Base-by-base conservation (phyloP, 2,797 vertebrate genomes). In the Borostomias antarcticus region DNA sequence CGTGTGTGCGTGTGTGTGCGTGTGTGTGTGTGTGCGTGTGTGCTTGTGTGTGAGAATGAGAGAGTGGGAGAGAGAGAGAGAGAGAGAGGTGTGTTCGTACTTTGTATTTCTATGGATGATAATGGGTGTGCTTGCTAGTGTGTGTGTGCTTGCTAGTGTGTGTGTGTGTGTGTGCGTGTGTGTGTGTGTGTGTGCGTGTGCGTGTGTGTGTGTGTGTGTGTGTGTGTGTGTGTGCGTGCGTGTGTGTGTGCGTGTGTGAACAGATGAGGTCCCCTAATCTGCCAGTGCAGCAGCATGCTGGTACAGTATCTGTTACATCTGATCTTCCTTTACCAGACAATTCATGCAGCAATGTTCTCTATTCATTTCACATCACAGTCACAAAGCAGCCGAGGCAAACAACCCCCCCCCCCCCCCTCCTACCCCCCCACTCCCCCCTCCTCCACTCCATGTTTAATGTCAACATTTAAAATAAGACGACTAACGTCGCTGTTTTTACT, bases 361-460 rank as follows among this genome's bases (percentile, higher is more conserved):
- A 56, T 66, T 60, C 50, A 54, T 58, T 62, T 76, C 45, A 43
- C 37, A 40, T 68, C 21, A 40, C 30, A 28, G 59, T 28, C 58
- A 61, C 73, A 75, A 74, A 64, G 54, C 64, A 63, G 64, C 52
- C 13, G 23, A 70, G 66, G 52, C 6, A 17, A 57, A 43, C 52
- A 30, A 4, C 62, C 54, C 63, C 45, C 21, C 66, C 67, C 30
- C 35, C 54, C n/a, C n/a, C n/a, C n/a, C n/a, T n/a, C n/a, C n/a
- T n/a, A n/a, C n/a, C n/a, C n/a, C n/a, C n/a, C n/a, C n/a, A n/a
- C n/a, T n/a, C n/a, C n/a, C n/a, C n/a, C n/a, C n/a, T n/a, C n/a
- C n/a, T n/a, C n/a, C n/a, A n/a, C n/a, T n/a, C n/a, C n/a, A 32
- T 74, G 66, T 74, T 74, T 75, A 65, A 65, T 66, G 62, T 54